Conservation (phyloP, 37 sponge, comb jelly and placozoan genomes). For the Aphrocallistes beatrix region DNA sequence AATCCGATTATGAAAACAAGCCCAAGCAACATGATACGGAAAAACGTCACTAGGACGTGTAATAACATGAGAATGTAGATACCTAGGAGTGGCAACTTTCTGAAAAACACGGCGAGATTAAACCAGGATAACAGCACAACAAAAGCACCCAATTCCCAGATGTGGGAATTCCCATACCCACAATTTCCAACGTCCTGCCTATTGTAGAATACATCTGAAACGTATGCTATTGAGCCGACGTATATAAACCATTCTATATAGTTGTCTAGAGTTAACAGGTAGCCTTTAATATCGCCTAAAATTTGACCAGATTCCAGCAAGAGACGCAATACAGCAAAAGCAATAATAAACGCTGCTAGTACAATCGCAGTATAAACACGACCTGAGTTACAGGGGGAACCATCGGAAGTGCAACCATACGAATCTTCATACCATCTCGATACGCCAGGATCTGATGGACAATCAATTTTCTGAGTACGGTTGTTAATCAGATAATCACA, state of each 20-base stretch:
- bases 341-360: neutral
- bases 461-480: neutral
- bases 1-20: neutral
- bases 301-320: neutral
- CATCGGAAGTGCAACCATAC: too few species aligned
- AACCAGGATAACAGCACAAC: neutral
- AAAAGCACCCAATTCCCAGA: conserved; percentile 16
- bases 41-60: neutral
- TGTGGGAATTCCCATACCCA: neutral
- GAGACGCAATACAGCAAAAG: neutral
- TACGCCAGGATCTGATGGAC: neutral
- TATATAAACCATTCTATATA: conserved; percentile 5
- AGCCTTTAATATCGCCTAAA: neutral
- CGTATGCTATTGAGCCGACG: neutral
- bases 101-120: neutral
- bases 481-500: neutral
- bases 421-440: neutral
- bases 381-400: neutral
- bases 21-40: neutral
- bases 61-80: conserved; percentile 11
- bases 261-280: neutral
- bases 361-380: neutral
- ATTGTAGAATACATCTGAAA: neutral
- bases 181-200: neutral
- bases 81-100: neutral